phyloP scores from a whole-genome alignment of 2,888 invertebrate genomes.

The Thelaira solivaga region DNA sequence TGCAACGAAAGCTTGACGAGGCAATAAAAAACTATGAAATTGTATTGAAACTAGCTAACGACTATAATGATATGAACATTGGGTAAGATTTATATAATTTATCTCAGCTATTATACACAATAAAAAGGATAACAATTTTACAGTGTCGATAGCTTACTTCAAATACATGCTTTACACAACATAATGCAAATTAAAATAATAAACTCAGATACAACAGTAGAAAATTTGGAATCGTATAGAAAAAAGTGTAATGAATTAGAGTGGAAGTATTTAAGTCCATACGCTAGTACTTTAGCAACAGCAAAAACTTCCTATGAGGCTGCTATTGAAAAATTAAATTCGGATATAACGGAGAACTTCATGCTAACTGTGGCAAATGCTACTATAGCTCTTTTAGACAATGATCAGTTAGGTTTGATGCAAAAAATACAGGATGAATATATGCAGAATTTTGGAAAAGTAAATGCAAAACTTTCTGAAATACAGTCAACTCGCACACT shows the following conservation, averaged over 20 bases:
- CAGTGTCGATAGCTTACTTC: conserved; percentile 81
- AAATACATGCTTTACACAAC: conserved; percentile 84
- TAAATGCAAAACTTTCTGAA: conserved; percentile 56
- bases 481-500: conserved; percentile 63
- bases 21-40: conserved; percentile 82
- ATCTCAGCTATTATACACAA: neutral
- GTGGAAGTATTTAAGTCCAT: conserved; percentile 79
- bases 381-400: conserved; percentile 45
- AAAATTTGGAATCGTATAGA: conserved; percentile 57
- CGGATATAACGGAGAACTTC: conserved; percentile 39
- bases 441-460: conserved; percentile 52
- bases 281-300: conserved; percentile 66
- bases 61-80: conserved; percentile 69
- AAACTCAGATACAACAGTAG: neutral
- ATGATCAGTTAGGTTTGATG: conserved; percentile 63
- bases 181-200: conserved; percentile 78
- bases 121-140: neutral
- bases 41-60: conserved; percentile 78
- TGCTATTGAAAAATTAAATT: conserved; percentile 22
- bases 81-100: conserved; percentile 64
- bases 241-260: conserved; percentile 79
- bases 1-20: conserved; percentile 78
- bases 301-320: conserved; percentile 64
- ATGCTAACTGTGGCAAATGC: conserved; percentile 63
- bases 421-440: conserved; percentile 71